These are phyloP conservation scores for Eulacestoma nigropectus DNA, from an alignment of 2,113 vertebrate species.

Conservation along the genomic window DNA sequence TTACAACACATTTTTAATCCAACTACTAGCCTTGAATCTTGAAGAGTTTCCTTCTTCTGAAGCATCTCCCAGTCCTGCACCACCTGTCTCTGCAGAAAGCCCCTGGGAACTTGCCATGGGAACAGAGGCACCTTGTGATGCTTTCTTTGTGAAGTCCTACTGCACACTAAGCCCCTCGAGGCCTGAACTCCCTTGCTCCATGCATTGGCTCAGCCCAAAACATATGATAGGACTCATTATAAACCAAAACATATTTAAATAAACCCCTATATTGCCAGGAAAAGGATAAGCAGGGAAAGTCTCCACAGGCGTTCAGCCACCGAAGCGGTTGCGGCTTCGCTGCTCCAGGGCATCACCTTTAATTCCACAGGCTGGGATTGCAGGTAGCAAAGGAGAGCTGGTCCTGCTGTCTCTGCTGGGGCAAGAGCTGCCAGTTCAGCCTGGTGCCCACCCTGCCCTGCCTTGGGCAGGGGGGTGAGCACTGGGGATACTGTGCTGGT, in stretches of 20 bases:
- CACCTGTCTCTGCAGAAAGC: background rate
- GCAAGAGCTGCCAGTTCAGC: background rate
- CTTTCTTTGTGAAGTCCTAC: background rate
- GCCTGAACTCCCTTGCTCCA: background rate
- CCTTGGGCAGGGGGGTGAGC: background rate
- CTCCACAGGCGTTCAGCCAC: background rate
- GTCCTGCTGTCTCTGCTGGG: background rate
- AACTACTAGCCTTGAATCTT: background rate
- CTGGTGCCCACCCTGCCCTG: background rate
- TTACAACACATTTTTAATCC: background rate
- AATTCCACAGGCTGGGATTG: background rate
- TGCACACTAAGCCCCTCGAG: background rate
- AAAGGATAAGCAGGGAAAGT: background rate
- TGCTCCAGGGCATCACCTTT: background rate
- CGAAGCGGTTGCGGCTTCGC: accelerated
- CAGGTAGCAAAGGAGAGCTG: background rate
- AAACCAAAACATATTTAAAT: background rate
- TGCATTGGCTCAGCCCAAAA: background rate
- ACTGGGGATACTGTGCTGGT: background rate
- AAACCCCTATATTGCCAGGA: background rate
- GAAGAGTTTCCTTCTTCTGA: background rate
- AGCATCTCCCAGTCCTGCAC: background rate
- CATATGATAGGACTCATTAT: background rate
- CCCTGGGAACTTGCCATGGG: accelerated
- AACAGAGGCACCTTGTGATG: background rate